phyloP scores from a whole-genome alignment of 2,113 vertebrate species.

The Verasper variegatus region DNA sequence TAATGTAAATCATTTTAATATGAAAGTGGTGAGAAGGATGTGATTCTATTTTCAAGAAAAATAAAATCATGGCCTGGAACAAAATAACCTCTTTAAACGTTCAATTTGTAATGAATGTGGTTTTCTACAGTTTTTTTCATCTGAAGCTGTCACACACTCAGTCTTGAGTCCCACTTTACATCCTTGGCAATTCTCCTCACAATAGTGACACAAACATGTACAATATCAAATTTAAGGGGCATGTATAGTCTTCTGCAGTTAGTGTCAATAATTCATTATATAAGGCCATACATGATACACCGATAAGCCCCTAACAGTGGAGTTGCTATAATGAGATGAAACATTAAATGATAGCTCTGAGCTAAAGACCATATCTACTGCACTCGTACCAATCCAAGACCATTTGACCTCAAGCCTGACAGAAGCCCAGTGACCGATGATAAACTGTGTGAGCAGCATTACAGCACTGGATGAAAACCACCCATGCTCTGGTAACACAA shows the following conservation, averaged over 20 bases:
- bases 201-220: background rate
- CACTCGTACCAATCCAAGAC: background rate
- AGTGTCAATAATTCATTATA: background rate
- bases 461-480: constrained; percentile 19
- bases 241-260: background rate
- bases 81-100: no score
- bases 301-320: background rate
- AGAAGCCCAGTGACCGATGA: constrained; percentile 61
- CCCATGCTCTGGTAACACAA: constrained; percentile 29
- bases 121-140: no score
- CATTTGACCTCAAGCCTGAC: constrained; percentile 42
- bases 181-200: no score
- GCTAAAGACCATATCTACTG: background rate
- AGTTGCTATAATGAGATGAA: constrained; percentile 30
- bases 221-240: background rate
- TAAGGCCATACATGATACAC: background rate
- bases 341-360: constrained; percentile 4
- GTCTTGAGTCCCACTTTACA: no score
- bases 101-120: no score
- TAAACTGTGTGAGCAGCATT: constrained; percentile 8
- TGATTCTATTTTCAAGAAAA: no score
- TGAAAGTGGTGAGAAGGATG: no score
- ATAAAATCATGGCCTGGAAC: no score
- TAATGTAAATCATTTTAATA: no score
- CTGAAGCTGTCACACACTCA: no score